These are phyloP conservation scores for Acanthosepion pharaonis DNA, from an alignment of 2,888 invertebrate species.

Conservation along the genomic window DNA sequence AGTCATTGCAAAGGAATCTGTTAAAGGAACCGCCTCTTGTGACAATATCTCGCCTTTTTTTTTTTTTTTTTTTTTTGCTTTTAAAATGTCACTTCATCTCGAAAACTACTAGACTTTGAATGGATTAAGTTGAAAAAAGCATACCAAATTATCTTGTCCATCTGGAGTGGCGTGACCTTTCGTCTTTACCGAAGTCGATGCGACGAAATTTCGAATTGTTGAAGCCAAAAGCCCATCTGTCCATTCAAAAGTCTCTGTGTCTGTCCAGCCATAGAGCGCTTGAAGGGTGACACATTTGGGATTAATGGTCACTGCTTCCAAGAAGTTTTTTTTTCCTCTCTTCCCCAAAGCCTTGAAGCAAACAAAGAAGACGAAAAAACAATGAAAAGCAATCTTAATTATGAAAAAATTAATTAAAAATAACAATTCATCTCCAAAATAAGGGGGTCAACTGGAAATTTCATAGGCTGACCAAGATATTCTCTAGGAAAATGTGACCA, in stretches of 20 bases:
- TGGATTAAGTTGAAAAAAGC: neutral
- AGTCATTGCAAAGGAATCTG: no score
- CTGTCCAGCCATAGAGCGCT: conserved; percentile 73
- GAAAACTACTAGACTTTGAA: neutral
- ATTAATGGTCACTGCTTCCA: conserved; percentile 72
- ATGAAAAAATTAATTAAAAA: neutral
- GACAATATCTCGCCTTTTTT: no score
- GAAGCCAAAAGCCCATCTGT: conserved; percentile 74
- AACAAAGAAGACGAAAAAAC: conserved; percentile 49
- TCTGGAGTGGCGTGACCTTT: conserved; percentile 51
- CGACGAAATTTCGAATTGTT: conserved; percentile 69
- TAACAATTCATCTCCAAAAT: no score
- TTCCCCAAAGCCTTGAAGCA: conserved; percentile 24
- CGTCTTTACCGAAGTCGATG: conserved; percentile 56
- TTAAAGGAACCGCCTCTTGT: no score
- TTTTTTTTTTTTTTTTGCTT: no score
- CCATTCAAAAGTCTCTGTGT: conserved; percentile 74
- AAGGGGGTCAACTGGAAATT: no score
- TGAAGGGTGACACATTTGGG: conserved; percentile 74
- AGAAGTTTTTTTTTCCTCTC: conserved; percentile 50
- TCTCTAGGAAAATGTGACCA: no score
- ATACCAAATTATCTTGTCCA: conserved; percentile 37
- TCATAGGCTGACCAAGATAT: no score
- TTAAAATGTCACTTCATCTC: no score
- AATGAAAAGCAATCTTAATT: neutral